Evolutionary conservation across 2,113 vertebrate genomes (phyloP).

Genomic region (Bos javanicus): DNA sequence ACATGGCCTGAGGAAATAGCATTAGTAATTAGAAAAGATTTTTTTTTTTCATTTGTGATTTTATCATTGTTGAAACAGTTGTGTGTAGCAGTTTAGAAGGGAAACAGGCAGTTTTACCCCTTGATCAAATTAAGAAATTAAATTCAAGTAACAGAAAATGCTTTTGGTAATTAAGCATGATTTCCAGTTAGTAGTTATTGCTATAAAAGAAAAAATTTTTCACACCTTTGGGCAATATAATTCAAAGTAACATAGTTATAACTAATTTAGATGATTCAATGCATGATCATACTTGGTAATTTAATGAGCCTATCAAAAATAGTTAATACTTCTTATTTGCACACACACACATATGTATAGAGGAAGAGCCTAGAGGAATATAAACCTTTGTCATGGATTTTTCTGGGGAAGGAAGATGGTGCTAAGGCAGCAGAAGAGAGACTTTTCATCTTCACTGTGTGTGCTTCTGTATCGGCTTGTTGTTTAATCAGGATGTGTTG

Average conservation of each 20-base stretch:
- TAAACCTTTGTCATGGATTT: not conserved
- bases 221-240: not conserved
- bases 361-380: not conserved
- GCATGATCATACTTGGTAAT: not conserved
- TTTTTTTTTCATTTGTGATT: not conserved
- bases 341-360: not conserved
- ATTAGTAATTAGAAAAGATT: not conserved
- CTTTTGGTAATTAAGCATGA: not conserved
- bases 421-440: not conserved
- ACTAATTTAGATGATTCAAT: not conserved
- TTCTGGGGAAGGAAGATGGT: not conserved
- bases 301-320: not conserved
- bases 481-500: not conserved
- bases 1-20: not conserved
- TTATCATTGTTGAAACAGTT: not conserved
- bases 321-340: not conserved
- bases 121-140: conserved; percentile 29
- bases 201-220: conserved; percentile 27
- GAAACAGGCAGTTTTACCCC: not conserved
- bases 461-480: not conserved
- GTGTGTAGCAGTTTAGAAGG: not conserved
- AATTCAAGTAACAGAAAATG: not conserved
- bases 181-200: not conserved
- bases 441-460: not conserved
- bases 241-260: not conserved